These are phyloP conservation scores for Thecocarcelia acutangulata DNA, from an alignment of 2,888 invertebrate species.

Conservation along the genomic window DNA sequence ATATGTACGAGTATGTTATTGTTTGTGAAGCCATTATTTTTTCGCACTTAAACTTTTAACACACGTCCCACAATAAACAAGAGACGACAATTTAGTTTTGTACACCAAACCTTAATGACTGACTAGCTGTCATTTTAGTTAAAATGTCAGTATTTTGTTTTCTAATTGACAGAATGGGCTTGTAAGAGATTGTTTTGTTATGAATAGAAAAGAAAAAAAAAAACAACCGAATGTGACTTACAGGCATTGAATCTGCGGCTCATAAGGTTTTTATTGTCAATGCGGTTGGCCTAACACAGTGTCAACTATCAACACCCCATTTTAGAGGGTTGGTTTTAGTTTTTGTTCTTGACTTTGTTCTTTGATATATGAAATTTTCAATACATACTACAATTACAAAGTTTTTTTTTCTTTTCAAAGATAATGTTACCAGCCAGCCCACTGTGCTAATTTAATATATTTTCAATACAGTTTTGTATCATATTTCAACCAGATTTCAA, in stretches of 20 bases:
- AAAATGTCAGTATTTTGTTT: slow-evolving; percentile 43
- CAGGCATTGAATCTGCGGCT: slow-evolving; percentile 61
- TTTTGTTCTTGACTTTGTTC: neutral
- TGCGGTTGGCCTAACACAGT: slow-evolving; percentile 57
- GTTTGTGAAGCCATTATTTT: slow-evolving; percentile 59
- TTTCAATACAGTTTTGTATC: slow-evolving; percentile 73
- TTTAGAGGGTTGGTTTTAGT: slow-evolving; percentile 15
- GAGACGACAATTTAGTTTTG: slow-evolving; percentile 10
- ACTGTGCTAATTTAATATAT: slow-evolving; percentile 62
- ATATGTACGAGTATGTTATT: slow-evolving; percentile 34
- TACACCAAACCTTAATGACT: slow-evolving; percentile 56
- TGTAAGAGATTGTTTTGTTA: slow-evolving; percentile 50
- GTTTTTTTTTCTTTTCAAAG: slow-evolving; percentile 20
- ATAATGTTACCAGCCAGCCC: slow-evolving; percentile 47
- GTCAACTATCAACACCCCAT: slow-evolving; percentile 51
- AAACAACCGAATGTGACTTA: slow-evolving; percentile 55
- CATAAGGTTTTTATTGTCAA: slow-evolving; percentile 50
- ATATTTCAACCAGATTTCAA: slow-evolving; percentile 79
- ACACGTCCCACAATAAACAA: neutral
- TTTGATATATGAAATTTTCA: slow-evolving; percentile 12
- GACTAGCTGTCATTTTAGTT: slow-evolving; percentile 55
- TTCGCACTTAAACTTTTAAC: slow-evolving; percentile 61
- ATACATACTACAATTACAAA: slow-evolving; percentile 32
- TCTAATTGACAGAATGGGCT: slow-evolving; percentile 31
- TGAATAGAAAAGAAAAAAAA: neutral